Evolutionary conservation across 2,888 invertebrate genomes (phyloP).

Genomic region (Ceriagrion tenellum): DNA sequence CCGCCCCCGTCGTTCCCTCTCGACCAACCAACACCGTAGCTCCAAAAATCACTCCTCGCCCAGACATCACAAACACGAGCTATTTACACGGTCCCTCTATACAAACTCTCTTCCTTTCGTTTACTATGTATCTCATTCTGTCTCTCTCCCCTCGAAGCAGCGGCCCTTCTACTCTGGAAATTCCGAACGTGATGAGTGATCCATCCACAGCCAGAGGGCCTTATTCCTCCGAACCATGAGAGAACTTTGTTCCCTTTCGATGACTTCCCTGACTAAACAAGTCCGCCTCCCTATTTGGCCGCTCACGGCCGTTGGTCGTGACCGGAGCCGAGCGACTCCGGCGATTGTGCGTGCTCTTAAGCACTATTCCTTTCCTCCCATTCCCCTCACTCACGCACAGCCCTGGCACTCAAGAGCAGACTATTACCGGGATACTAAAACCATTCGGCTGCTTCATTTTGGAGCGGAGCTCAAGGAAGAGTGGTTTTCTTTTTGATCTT

Average conservation of each 20-base stretch:
- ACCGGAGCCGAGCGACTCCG: neutral
- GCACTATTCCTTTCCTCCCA: neutral
- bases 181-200: constrained; percentile 5
- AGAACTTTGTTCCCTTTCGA: constrained; percentile 5
- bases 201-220: neutral
- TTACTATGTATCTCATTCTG: constrained; percentile 25
- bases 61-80: constrained; percentile 20
- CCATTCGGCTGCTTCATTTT: neutral
- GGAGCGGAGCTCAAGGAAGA: neutral
- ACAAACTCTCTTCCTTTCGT: constrained; percentile 20
- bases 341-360: neutral
- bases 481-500: too few relatives aligned
- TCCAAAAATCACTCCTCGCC: constrained; percentile 8
- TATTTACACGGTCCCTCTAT: constrained; percentile 16
- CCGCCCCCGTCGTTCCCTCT: neutral
- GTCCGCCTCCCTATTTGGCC: neutral
- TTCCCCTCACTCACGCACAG: neutral
- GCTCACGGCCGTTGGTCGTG: neutral
- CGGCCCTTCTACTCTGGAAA: neutral
- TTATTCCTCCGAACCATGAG: neutral
- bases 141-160: neutral
- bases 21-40: neutral
- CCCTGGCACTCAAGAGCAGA: neutral
- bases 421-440: neutral
- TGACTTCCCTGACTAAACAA: neutral